These are phyloP conservation scores for Pimpla rufipes DNA, from an alignment of 2,888 invertebrate genomes.

Conservation along the genomic window DNA sequence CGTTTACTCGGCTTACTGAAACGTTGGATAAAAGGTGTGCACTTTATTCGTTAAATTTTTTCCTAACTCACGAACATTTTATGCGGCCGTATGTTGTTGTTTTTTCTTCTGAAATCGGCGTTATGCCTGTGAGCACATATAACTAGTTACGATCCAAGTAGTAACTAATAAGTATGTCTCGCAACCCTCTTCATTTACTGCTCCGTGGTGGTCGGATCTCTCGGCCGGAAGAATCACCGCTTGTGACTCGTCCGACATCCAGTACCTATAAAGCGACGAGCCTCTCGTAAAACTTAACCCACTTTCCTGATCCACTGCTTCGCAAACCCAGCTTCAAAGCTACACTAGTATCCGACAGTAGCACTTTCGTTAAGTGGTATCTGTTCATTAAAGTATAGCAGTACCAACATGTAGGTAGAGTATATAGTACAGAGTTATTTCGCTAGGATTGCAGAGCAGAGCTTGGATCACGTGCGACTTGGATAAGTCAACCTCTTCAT, in stretches of 20 bases:
- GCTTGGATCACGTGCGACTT: neutral
- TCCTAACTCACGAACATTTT: neutral
- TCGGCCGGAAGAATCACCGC: slow-evolving; percentile 60
- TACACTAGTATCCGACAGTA: slow-evolving; percentile 24
- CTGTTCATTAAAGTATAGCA: slow-evolving; percentile 49
- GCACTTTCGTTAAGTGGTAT: slow-evolving; percentile 54
- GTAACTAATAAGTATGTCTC: slow-evolving; percentile 38
- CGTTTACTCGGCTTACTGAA: neutral
- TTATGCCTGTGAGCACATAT: slow-evolving; percentile 5
- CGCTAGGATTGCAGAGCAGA: neutral
- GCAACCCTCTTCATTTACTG: slow-evolving; percentile 44
- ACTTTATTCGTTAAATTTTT: neutral
- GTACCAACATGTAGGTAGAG: slow-evolving; percentile 40
- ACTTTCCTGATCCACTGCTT: slow-evolving; percentile 58
- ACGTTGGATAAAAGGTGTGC: neutral
- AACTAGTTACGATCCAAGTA: slow-evolving; percentile 26
- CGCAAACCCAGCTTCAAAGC: slow-evolving; percentile 29
- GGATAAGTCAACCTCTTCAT: neutral
- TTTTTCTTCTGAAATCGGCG: no score
- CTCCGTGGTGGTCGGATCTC: slow-evolving; percentile 50
- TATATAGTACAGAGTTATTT: slow-evolving; percentile 16
- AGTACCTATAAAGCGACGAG: slow-evolving; percentile 62
- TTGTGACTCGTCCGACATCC: slow-evolving; percentile 26
- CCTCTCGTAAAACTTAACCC: slow-evolving; percentile 68
- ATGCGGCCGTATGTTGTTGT: no score